These are phyloP conservation scores for Bombus superbus DNA, from an alignment of 1,140 invertebrate species.

Conservation along the genomic window DNA sequence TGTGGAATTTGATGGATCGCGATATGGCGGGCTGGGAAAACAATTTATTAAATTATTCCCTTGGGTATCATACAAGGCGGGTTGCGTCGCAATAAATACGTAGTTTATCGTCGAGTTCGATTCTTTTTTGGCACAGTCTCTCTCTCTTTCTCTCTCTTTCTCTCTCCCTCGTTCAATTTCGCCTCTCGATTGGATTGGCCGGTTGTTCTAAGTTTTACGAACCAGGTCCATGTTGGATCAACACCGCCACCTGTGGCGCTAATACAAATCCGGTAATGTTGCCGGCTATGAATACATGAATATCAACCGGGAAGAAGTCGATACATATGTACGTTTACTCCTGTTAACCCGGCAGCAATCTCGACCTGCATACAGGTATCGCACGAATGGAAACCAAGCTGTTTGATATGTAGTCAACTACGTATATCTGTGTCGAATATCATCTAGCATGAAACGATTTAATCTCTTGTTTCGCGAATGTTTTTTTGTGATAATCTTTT, in stretches of 20 bases:
- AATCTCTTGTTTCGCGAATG: no score
- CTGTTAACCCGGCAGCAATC: slow-evolving; percentile 33
- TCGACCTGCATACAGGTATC: slow-evolving; percentile 28
- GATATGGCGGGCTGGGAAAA: not conserved
- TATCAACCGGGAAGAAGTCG: slow-evolving; percentile 52
- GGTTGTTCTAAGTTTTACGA: slow-evolving; percentile 62
- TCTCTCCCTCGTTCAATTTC: slow-evolving; percentile 23
- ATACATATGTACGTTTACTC: slow-evolving; percentile 35
- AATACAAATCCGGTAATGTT: slow-evolving; percentile 65
- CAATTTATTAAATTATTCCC: slow-evolving; percentile 44
- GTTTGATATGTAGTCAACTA: not conserved
- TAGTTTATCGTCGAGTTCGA: slow-evolving; percentile 22
- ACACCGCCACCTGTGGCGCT: slow-evolving; percentile 66
- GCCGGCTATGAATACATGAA: slow-evolving; percentile 65
- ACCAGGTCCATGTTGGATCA: slow-evolving; percentile 54
- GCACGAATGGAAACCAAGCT: slow-evolving; percentile 9
- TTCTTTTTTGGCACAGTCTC: slow-evolving; percentile 9
- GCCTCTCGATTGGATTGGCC: slow-evolving; percentile 30
- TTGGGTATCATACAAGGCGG: not conserved
- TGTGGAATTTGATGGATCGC: slow-evolving; percentile 22
- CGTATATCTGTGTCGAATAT: not conserved
- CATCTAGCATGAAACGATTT: not conserved
- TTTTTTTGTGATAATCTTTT: not conserved
- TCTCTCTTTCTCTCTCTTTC: not conserved
- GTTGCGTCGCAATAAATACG: slow-evolving; percentile 20